A percentile compares a stretch with the other conserved stretches of the same genome.
phyloP scores from a whole-genome alignment of 1,140 invertebrate genomes.

The Colletes gigas region DNA sequence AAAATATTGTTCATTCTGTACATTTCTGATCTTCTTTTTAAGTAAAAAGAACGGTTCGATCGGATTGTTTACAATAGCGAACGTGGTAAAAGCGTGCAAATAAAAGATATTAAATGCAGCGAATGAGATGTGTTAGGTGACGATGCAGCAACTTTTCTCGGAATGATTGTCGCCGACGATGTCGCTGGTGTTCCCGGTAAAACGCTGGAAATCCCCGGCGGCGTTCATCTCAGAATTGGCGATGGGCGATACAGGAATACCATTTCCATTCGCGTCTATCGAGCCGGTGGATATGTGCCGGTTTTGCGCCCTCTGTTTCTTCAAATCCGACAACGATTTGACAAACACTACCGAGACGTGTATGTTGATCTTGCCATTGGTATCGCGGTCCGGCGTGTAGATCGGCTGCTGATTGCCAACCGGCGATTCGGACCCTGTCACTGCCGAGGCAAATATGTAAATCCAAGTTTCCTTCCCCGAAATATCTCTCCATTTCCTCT shows the following conservation, averaged over 20 bases:
- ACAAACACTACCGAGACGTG: slow-evolving; percentile 89
- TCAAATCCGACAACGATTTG: slow-evolving; percentile 92
- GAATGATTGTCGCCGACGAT: slow-evolving; percentile 84
- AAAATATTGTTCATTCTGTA: slow-evolving; percentile 19
- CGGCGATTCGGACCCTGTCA: slow-evolving; percentile 74
- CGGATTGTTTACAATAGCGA: slow-evolving; percentile 4
- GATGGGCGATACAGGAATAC: slow-evolving; percentile 78
- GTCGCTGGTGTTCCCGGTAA: slow-evolving; percentile 86
- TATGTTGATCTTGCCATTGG: slow-evolving; percentile 94
- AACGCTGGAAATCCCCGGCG: slow-evolving; percentile 82
- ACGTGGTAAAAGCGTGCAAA: not conserved
- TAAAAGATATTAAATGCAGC: slow-evolving; percentile 2
- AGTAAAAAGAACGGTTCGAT: not conserved
- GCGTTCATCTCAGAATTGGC: slow-evolving; percentile 75
- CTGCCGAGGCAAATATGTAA: slow-evolving; percentile 78
- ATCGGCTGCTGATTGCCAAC: slow-evolving; percentile 76
- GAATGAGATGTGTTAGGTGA: slow-evolving; percentile 73
- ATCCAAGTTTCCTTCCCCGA: slow-evolving; percentile 61
- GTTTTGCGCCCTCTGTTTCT: slow-evolving; percentile 92
- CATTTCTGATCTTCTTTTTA: not conserved
- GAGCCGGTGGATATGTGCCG: slow-evolving; percentile 83
- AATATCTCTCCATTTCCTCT: slow-evolving; percentile 14
- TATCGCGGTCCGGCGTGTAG: slow-evolving; percentile 84
- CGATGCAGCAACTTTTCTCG: slow-evolving; percentile 84
- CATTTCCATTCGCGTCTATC: slow-evolving; percentile 80